These are phyloP conservation scores for Venusia cambrica DNA, from an alignment of 2,888 invertebrate genomes.

Conservation along the genomic window DNA sequence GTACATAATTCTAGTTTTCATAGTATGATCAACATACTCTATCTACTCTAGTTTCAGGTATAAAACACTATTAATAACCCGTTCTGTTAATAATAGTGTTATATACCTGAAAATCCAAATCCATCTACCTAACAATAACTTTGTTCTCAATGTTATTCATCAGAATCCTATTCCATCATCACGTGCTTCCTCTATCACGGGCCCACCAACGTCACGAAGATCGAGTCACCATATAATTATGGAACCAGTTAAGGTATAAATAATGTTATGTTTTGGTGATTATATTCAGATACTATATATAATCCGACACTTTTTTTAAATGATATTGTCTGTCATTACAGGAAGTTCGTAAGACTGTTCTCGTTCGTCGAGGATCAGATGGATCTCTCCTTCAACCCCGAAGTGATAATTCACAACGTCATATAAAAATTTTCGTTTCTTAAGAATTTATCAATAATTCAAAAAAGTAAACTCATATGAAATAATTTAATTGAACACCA, in stretches of 20 bases:
- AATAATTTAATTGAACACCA: no score
- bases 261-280: not conserved
- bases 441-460: no score
- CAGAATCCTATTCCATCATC: slow-evolving; percentile 66
- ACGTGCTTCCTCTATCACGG: slow-evolving; percentile 65
- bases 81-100: no score
- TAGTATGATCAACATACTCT: no score
- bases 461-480: no score
- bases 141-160: not conserved
- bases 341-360: slow-evolving; percentile 63
- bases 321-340: slow-evolving; percentile 35
- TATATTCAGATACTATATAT: no score
- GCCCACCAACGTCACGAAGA: slow-evolving; percentile 66
- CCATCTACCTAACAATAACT: no score
- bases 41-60: no score
- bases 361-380: slow-evolving; percentile 69
- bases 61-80: no score
- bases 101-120: no score
- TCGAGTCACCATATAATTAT: slow-evolving; percentile 68
- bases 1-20: no score
- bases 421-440: slow-evolving; percentile 69
- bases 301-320: not conserved
- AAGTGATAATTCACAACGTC: slow-evolving; percentile 48
- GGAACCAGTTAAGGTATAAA: slow-evolving; percentile 62
- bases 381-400: slow-evolving; percentile 64